Conservation (phyloP, 2,888 invertebrate genomes). For the Liopterus haemorrhoidalis region DNA sequence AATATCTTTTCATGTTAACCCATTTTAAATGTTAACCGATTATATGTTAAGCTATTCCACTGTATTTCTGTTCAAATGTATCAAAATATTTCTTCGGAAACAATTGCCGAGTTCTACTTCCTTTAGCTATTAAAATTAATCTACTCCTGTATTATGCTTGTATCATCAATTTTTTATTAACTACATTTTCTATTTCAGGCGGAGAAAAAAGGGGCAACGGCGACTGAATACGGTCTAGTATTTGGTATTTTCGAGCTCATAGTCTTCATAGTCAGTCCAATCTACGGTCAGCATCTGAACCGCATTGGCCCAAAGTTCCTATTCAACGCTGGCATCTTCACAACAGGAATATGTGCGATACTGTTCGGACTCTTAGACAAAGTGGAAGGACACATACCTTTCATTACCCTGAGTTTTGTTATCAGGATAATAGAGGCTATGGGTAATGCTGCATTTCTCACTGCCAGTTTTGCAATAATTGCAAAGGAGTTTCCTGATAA, state of each 20-base stretch:
- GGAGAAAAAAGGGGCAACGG: conserved; percentile 70
- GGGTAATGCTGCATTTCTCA: conserved; percentile 80
- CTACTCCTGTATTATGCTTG: no score
- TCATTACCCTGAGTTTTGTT: conserved; percentile 70
- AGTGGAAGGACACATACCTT: conserved; percentile 63
- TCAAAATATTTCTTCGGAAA: no score
- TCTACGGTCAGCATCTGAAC: conserved; percentile 75
- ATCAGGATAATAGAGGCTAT: conserved; percentile 77
- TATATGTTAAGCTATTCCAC: no score
- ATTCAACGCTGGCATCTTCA: conserved; percentile 77
- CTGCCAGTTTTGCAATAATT: conserved; percentile 80
- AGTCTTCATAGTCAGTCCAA: conserved; percentile 74
- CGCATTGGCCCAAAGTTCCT: conserved; percentile 71
- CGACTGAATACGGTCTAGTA: conserved; percentile 79
- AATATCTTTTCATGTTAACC: no score
- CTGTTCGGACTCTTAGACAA: conserved; percentile 64
- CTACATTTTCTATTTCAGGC: conserved; percentile 59
- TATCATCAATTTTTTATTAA: conserved; percentile 18
- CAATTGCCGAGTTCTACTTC: no score
- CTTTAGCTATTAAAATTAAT: no score
- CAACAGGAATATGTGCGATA: conserved; percentile 76
- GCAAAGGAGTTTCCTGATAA: conserved; percentile 83
- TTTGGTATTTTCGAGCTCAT: conserved; percentile 82
- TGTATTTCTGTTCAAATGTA: no score
- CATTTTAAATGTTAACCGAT: no score